Percentiles rank a stretch among this genome's conserved stretches.
phyloP scores from a whole-genome alignment of 2,888 invertebrate genomes.

The Lamellibrachia columna region DNA sequence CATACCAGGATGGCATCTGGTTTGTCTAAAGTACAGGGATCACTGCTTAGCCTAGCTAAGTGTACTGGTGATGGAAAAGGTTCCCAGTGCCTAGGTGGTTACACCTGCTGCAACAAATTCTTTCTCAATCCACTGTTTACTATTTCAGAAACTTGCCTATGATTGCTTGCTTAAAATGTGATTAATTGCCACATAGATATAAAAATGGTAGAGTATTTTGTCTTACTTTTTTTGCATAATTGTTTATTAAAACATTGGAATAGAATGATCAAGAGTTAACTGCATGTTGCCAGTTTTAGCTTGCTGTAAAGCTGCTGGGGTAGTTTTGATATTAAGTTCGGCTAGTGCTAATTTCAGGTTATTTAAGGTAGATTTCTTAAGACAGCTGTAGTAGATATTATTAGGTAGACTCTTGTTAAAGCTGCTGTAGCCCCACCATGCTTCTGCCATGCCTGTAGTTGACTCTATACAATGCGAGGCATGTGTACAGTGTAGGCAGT shows the following conservation, averaged over 20 bases:
- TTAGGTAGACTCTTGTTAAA: too few relatives aligned
- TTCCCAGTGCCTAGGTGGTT: background rate
- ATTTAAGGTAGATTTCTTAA: background rate
- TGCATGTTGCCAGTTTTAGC: background rate
- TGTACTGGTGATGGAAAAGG: background rate
- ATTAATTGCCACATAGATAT: background rate
- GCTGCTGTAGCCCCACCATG: too few relatives aligned
- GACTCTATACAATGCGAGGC: background rate
- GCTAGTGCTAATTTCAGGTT: background rate
- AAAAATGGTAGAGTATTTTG: background rate
- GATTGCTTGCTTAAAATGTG: background rate
- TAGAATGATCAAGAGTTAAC: background rate
- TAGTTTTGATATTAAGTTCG: background rate
- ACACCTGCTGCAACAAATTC: background rate
- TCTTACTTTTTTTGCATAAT: background rate
- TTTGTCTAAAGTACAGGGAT: conserved; percentile 1
- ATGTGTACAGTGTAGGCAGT: background rate
- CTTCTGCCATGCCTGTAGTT: background rate
- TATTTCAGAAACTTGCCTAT: background rate
- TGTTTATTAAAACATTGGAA: background rate
- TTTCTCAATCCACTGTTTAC: background rate
- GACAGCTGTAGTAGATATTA: too few relatives aligned
- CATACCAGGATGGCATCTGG: background rate
- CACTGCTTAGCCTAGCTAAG: background rate
- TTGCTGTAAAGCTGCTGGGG: background rate